Base-by-base conservation (phyloP, 2,797 vertebrate species). In the Gallinago stenura region DNA sequence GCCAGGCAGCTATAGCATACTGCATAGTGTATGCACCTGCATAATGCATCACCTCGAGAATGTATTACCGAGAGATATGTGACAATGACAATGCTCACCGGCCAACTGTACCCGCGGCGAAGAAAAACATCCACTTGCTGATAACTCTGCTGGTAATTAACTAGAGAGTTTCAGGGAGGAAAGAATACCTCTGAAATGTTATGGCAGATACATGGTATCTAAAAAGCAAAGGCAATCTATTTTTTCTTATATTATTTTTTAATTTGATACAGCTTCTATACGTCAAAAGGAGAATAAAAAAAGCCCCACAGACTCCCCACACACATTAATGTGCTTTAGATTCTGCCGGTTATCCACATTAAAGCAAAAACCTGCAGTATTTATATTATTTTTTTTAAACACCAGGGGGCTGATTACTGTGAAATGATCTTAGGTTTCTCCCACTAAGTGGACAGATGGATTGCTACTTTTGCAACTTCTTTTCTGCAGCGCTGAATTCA, bases 401-500 rank as follows among this genome's bases (percentile, higher is more conserved):
- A 71, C 92, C 91, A 87, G 90, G 83, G 84, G 93, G 78, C 92
- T 90, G 96, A 90, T 92, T 72, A 82, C 90, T 66, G 81, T 83
- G 91, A 91, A 93, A 75, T 9, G 73, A 88, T 83, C 89, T 95
- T 69, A 35, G 69, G 66, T 90, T 97, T 94, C 95, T 93, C 95
- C 95, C 92, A 96, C 96, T 92, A 97, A 93, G 89, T 78, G 65
- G 96, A 89, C 95, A 97, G 96, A 97, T 96, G 96, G 96, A 96
- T 96, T 80, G 89, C 91, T 94, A 84, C 92, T 96, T 95, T 79
- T 70, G 83, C 68, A 66, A 72, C 78, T 87, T 56, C 75, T 85
- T 86, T 46, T 90, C 80, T 46, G 41, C 88, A 76, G 91, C 12
- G 1, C 6, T 45, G 85, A 66, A 90, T 85, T 90, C 79, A 7